These are phyloP conservation scores for Eudasyphora cyanicolor DNA, from an alignment of 2,888 invertebrate genomes.

Conservation along the genomic window DNA sequence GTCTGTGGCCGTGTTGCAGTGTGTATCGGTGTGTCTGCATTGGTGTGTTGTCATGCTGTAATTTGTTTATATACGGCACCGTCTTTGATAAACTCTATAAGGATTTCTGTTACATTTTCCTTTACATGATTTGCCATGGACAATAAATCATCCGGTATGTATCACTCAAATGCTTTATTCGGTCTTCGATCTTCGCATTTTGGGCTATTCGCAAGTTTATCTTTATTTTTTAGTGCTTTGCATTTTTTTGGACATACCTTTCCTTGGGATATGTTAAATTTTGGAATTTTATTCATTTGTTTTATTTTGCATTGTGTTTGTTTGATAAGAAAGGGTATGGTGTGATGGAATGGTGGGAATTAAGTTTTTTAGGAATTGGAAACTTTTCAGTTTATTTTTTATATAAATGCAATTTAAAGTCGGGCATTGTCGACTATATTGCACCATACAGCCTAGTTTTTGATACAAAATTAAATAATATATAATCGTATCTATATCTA, in stretches of 20 bases:
- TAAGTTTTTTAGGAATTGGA: not conserved
- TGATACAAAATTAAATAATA: too few relatives aligned
- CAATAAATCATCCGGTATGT: slow-evolving; percentile 65
- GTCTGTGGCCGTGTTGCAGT: not conserved
- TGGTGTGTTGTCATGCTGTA: slow-evolving; percentile 69
- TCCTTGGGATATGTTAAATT: slow-evolving; percentile 46
- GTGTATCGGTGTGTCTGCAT: not conserved
- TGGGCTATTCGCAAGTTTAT: not conserved
- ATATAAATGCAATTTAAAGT: not conserved
- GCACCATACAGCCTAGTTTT: too few relatives aligned
- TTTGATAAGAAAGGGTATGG: not conserved
- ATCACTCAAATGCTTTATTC: slow-evolving; percentile 59
- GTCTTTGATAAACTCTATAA: slow-evolving; percentile 74
- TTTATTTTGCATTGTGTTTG: not conserved
- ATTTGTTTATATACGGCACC: slow-evolving; percentile 76
- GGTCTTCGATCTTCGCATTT: slow-evolving; percentile 5
- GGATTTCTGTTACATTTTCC: slow-evolving; percentile 70
- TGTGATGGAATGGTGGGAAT: not conserved
- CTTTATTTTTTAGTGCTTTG: slow-evolving; percentile 22
- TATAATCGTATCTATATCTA: too few relatives aligned
- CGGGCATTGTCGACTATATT: too few relatives aligned
- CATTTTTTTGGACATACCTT: slow-evolving; percentile 26
- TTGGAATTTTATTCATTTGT: slow-evolving; percentile 34
- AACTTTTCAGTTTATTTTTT: slow-evolving; percentile 26
- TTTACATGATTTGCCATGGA: slow-evolving; percentile 63